These are phyloP conservation scores for Galeruca laticollis DNA, from an alignment of 2,888 invertebrate species.

Conservation along the genomic window DNA sequence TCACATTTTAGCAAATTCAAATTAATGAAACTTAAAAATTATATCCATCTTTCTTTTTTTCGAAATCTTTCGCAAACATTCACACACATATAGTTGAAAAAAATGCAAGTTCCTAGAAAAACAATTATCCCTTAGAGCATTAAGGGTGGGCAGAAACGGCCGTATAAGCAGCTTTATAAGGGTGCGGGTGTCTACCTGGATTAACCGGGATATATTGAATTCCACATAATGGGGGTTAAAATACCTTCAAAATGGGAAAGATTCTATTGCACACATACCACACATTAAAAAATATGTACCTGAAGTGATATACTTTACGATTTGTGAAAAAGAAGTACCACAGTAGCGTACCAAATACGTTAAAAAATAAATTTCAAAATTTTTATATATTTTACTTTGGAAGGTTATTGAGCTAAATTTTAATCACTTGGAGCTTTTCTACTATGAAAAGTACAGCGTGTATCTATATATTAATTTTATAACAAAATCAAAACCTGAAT, in stretches of 20 bases:
- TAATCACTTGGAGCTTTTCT: no score
- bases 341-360: conserved; percentile 28
- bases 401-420: no score
- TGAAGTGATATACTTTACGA: conserved; percentile 36
- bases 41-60: no score
- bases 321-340: conserved; percentile 15
- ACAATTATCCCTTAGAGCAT: conserved; percentile 52
- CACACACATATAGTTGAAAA: conserved; percentile 21
- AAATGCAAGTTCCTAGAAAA: conserved; percentile 53
- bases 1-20: no score
- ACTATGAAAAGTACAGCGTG: no score
- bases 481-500: no score
- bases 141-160: conserved; percentile 41
- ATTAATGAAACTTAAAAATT: no score
- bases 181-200: conserved; percentile 43
- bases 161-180: conserved; percentile 33
- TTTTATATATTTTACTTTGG: no score
- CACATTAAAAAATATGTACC: conserved; percentile 40
- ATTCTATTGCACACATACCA: conserved; percentile 42
- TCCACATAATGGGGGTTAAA: conserved; percentile 45
- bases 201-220: conserved; percentile 43
- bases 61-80: conserved; percentile 3
- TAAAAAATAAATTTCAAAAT: neutral
- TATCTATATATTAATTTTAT: no score
- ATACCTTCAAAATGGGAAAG: conserved; percentile 46